A percentile compares a stretch with the other conserved stretches of the same genome.
phyloP scores from a whole-genome alignment of 2,888 invertebrate genomes.

The Cyaniris semiargus region DNA sequence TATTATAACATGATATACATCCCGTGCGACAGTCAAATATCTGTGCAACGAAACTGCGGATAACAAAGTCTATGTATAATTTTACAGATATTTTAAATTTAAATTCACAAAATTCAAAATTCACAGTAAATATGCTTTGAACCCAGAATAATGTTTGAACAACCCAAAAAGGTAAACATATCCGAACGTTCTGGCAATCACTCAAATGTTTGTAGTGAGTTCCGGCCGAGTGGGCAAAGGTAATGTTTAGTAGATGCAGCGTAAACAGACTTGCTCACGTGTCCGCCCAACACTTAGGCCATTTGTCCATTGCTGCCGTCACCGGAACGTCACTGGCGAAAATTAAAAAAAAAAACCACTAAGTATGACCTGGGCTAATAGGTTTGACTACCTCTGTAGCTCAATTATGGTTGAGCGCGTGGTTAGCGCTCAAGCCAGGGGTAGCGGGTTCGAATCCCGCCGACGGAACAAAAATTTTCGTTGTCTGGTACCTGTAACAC shows the following conservation, averaged over 20 bases:
- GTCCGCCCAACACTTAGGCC: constrained; percentile 39
- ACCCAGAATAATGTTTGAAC: background rate
- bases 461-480: no score
- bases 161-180: background rate
- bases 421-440: no score
- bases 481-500: no score
- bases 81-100: background rate
- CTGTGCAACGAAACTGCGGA: no score
- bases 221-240: constrained; percentile 49
- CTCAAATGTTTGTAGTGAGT: constrained; percentile 60
- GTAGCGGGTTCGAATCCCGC: no score
- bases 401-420: no score
- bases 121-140: background rate
- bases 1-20: no score
- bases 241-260: constrained; percentile 53
- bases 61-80: no score
- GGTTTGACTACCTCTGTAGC: no score
- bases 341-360: no score
- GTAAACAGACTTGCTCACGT: constrained; percentile 43
- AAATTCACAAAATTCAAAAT: background rate
- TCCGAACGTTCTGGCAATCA: constrained; percentile 52
- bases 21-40: no score
- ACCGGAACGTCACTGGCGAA: background rate
- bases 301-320: background rate
- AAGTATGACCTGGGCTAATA: no score